A percentile compares a stretch with the other conserved stretches of the same genome.
These are phyloP conservation scores for Teleogryllus occipitalis DNA, from an alignment of 1,140 invertebrate species.

Conservation along the genomic window DNA sequence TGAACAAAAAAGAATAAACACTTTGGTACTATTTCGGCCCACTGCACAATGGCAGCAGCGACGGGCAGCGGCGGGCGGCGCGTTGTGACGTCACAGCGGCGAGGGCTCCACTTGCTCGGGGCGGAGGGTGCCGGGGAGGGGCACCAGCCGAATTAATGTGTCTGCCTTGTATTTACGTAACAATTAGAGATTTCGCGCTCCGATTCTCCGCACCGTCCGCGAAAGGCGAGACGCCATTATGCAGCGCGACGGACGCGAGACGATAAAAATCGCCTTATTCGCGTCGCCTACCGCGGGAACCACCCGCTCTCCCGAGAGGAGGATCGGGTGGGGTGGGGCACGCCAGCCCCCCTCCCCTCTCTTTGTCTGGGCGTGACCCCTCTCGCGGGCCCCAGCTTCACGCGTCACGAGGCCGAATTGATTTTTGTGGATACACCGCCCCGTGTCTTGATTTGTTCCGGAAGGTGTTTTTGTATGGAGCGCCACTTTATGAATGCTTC, in stretches of 20 bases:
- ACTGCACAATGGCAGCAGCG: too few species aligned
- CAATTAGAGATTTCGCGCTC: constrained; percentile 9
- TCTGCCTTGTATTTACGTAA: constrained; percentile 8
- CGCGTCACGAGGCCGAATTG: not conserved
- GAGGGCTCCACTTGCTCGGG: not conserved
- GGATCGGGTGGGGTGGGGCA: not conserved
- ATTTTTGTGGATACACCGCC: not conserved
- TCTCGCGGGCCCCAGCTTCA: not conserved
- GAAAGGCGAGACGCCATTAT: not conserved
- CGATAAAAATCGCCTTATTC: constrained; percentile 3
- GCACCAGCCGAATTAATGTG: not conserved
- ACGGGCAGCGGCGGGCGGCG: too few species aligned
- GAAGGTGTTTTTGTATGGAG: not conserved
- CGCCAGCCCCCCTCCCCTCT: not conserved
- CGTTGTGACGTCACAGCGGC: too few species aligned
- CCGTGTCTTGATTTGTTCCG: not conserved
- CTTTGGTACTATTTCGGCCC: too few species aligned
- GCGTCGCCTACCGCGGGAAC: not conserved
- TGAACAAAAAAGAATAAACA: not conserved
- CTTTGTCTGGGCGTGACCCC: not conserved
- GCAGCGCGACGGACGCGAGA: not conserved
- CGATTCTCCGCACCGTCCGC: not conserved
- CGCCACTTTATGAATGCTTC: not conserved
- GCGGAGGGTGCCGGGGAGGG: not conserved
- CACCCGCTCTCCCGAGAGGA: not conserved